These are phyloP conservation scores for Aythya baeri DNA, from an alignment of 2,113 vertebrate genomes.

Conservation along the genomic window DNA sequence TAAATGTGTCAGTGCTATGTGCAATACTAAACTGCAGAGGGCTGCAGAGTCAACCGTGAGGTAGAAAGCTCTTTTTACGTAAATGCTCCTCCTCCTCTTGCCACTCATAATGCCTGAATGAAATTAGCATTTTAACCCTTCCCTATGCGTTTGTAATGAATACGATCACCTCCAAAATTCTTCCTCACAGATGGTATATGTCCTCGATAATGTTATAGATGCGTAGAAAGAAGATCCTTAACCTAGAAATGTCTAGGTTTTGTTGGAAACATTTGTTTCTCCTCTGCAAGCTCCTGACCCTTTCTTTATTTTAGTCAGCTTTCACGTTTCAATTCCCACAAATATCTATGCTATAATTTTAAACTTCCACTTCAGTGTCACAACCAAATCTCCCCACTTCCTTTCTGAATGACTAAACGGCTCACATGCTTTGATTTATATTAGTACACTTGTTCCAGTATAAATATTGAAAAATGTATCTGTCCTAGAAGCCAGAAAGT, in stretches of 20 bases:
- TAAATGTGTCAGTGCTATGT: conserved; percentile 12
- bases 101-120: conserved; percentile 15
- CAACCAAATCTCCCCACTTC: background rate
- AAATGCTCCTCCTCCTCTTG: background rate
- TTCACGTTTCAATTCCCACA: background rate
- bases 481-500: conserved; percentile 8
- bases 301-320: conserved; percentile 15
- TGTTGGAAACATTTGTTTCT: background rate
- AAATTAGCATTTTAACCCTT: conserved; percentile 38
- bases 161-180: background rate
- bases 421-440: conserved; percentile 7
- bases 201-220: background rate
- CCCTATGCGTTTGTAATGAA: background rate
- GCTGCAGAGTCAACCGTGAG: conserved; percentile 21
- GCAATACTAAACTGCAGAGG: conserved; percentile 45
- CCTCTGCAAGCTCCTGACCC: background rate
- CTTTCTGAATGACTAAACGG: background rate
- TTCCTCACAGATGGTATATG: background rate
- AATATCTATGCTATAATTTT: background rate
- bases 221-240: background rate
- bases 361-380: background rate
- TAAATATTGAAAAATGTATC: conserved; percentile 37
- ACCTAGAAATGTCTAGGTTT: background rate
- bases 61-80: conserved; percentile 55
- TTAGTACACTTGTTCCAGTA: background rate